phyloP scores from a whole-genome alignment of 2,888 invertebrate species.

The Macrosiphum euphorbiae region DNA sequence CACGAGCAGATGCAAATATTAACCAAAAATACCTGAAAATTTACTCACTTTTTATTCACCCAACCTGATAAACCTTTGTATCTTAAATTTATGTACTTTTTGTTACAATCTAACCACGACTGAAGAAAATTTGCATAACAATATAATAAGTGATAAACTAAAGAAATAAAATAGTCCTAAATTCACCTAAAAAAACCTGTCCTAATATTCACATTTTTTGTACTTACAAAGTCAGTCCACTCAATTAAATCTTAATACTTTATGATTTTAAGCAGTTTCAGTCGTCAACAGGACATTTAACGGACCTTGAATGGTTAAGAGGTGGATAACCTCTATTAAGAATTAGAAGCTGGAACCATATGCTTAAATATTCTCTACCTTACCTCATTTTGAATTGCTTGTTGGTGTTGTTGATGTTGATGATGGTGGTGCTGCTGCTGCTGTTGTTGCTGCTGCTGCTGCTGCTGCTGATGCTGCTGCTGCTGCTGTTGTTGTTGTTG shows the following conservation, averaged over 20 bases:
- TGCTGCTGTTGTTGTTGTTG: slow-evolving; percentile 70
- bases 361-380: slow-evolving; percentile 48
- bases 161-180: slow-evolving; percentile 53
- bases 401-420: slow-evolving; percentile 62
- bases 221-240: slow-evolving; percentile 60
- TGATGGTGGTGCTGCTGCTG: slow-evolving; percentile 60
- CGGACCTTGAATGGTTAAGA: slow-evolving; percentile 40
- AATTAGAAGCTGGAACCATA: slow-evolving; percentile 41
- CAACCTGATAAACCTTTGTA: slow-evolving; percentile 55
- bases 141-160: slow-evolving; percentile 51
- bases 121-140: slow-evolving; percentile 48
- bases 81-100: slow-evolving; percentile 49
- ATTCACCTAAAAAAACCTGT: slow-evolving; percentile 49
- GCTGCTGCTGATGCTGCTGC: slow-evolving; percentile 68
- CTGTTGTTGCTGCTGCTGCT: slow-evolving; percentile 44
- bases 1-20: slow-evolving; percentile 58
- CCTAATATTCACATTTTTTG: slow-evolving; percentile 59
- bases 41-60: slow-evolving; percentile 59
- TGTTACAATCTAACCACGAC: slow-evolving; percentile 51
- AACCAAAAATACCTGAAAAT: slow-evolving; percentile 59
- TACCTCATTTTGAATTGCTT: slow-evolving; percentile 64
- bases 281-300: slow-evolving; percentile 41
- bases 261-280: slow-evolving; percentile 60
- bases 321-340: slow-evolving; percentile 40
- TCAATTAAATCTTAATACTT: slow-evolving; percentile 41